Evolutionary conservation across 2,113 vertebrate species (phyloP), one percentile per base, ranked within the genome.

Genomic region (Sylvietta virens): DNA sequence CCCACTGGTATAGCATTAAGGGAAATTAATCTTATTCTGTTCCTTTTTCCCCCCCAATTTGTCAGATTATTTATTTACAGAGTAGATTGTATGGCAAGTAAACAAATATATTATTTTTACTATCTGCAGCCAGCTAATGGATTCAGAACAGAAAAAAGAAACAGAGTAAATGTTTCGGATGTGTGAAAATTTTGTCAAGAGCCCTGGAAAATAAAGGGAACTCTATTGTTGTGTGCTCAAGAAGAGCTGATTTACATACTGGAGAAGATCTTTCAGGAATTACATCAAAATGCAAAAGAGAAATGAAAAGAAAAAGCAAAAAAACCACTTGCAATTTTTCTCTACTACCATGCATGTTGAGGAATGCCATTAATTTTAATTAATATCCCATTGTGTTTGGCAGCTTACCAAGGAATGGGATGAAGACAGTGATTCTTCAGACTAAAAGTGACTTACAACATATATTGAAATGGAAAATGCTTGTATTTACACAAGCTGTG

Each of bases 311-410:
- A 18, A 26, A 53, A 78, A 58, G 27, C 15, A 42, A 23, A 24
- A 48, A 48, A 48, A 12, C 48, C 66, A 57, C 56, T 79, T 95
- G 84, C 90, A 92, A 78, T 96, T 96, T 82, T 90, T 81, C 4
- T 88, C 73, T 66, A 79, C 81, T 67, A 94, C 95, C 31, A n/a
- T 97, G 94, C 94, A 90, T 95, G 94, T 90, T 97, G 97, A 97
- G 97, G 96, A 98, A 97, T 97, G 86, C 67, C 92, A 62, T 31
- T 31, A 42, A 97, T 97, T 97, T 97, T 98, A 98, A 98, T 98
- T 98, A 98, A 97, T 96, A 94, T 94, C 90, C 95, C 96, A 95
- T 97, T 97, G 96, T 98, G 92, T 97, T 96, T 98, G 97, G 93
- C 97, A 98, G 91, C 42, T 97, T 96, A 95, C 94, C 96, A 97